Base-by-base conservation (phyloP, 2,888 invertebrate species). In the Polyploca ridens region DNA sequence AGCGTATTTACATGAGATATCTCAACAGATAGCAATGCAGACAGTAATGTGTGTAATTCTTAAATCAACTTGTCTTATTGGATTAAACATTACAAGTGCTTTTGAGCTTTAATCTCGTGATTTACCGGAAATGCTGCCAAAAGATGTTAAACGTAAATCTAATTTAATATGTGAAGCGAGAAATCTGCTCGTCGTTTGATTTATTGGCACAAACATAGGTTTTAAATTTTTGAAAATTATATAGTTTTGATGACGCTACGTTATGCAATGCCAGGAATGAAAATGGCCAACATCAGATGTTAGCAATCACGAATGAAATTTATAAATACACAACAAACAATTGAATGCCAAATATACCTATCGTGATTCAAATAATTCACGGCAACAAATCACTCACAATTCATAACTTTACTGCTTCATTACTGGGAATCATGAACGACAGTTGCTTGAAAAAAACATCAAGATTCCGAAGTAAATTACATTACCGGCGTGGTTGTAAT, bases 11-110 rank as follows among this genome's bases (percentile, higher is more conserved):
- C 73, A 70, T 69, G 60, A 64, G 74, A 70, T 64, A 68, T 77
- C 74, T 68, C 69, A 66, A 64, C 73, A 61, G 76, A 70, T 76
- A 69, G 71, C 73, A 66, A 69, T 64, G 66, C 71, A 77, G 71
- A 77, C 77, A 77, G 73, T 77, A 75, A 74, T 69, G 74, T 69
- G 67, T 71, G 72, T 77, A 74, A 75, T 74, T 69, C 76, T 77
- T 74, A 71, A 74, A 77, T 75, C 75, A 74, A 75, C 77, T 74
- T 75, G 75, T 77, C 77, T 71, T 64, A 64, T 63, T 66, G 54
- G 27, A 57, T 64, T 57, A 71, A 69, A 70, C 72, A 74, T 74
- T 72, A 74, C 69, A 64, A 71, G 68, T 75, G 69, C 19, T 71
- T 41, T 68, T 61, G 62, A 66, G 62, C 70, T 70, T 62, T 73